These are phyloP conservation scores for Myrmophylax atrothorax DNA, from an alignment of 2,113 vertebrate species.

Conservation along the genomic window DNA sequence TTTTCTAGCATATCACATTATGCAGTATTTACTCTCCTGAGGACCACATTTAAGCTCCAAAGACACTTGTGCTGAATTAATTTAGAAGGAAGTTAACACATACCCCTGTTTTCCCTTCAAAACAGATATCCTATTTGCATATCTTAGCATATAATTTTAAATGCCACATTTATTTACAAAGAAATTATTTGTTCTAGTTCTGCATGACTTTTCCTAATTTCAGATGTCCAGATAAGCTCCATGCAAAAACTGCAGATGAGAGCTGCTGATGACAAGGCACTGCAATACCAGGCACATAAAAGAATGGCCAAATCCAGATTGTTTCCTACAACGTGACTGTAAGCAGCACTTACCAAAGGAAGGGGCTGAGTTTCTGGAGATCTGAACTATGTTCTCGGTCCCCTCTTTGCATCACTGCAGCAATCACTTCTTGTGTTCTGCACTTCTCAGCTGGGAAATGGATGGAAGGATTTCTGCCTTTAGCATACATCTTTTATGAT, in stretches of 20 bases:
- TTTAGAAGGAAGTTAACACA: constrained; percentile 64
- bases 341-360: neutral
- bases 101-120: constrained; percentile 45
- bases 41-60: constrained; percentile 64
- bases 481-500: neutral
- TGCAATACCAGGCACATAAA: neutral
- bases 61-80: constrained; percentile 71
- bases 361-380: neutral
- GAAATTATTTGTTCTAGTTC: constrained; percentile 18
- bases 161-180: constrained; percentile 52
- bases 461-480: neutral
- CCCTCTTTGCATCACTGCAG: neutral
- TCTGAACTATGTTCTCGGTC: neutral
- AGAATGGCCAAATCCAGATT: neutral
- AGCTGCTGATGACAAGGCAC: neutral
- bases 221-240: neutral
- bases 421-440: neutral
- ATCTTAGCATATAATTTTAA: constrained; percentile 51
- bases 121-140: constrained; percentile 62
- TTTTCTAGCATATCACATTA: constrained; percentile 46
- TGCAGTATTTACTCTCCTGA: constrained; percentile 69
- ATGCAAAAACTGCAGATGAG: neutral
- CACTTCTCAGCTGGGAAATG: neutral
- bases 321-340: neutral
- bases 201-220: neutral